These are phyloP conservation scores for Idaea aversata DNA, from an alignment of 2,888 invertebrate species.

Conservation along the genomic window DNA sequence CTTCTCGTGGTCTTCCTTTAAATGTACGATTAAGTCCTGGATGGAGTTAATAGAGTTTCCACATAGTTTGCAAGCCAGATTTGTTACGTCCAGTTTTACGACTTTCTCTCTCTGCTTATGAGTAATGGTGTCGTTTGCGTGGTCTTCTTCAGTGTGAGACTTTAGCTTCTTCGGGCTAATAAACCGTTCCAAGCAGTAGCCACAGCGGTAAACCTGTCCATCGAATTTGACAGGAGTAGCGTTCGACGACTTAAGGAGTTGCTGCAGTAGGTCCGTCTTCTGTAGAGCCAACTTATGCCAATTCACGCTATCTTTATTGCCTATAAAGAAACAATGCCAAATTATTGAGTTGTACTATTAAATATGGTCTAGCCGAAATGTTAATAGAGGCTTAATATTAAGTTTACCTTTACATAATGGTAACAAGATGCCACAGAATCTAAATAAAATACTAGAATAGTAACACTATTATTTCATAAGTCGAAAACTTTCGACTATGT, in stretches of 20 bases:
- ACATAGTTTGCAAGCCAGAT: slow-evolving; percentile 41
- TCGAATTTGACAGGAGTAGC: slow-evolving; percentile 37
- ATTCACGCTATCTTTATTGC: neutral
- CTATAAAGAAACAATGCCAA: neutral
- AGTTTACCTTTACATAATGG: too few species aligned
- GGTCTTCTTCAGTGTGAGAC: slow-evolving; percentile 35
- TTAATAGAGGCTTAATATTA: too few species aligned
- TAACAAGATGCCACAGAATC: too few species aligned
- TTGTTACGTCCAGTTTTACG: slow-evolving; percentile 43
- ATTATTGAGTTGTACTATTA: too few species aligned
- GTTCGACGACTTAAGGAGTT: slow-evolving; percentile 36
- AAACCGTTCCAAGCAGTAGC: slow-evolving; percentile 38
- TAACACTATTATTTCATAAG: too few species aligned
- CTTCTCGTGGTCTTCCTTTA: slow-evolving; percentile 24
- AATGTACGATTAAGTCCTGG: slow-evolving; percentile 21
- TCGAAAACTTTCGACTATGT: too few species aligned
- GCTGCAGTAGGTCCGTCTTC: neutral
- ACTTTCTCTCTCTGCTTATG: slow-evolving; percentile 30
- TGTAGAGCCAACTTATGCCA: too few species aligned
- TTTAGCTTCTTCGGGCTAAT: slow-evolving; percentile 36
- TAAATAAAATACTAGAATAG: too few species aligned
- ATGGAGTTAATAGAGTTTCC: slow-evolving; percentile 13
- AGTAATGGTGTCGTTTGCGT: slow-evolving; percentile 28
- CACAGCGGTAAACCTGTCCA: slow-evolving; percentile 32
- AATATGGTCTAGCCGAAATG: neutral